A percentile compares a stretch with the other conserved stretches of the same genome.
phyloP scores from a whole-genome alignment of 2,888 invertebrate species.

The Euzetes globulus region DNA sequence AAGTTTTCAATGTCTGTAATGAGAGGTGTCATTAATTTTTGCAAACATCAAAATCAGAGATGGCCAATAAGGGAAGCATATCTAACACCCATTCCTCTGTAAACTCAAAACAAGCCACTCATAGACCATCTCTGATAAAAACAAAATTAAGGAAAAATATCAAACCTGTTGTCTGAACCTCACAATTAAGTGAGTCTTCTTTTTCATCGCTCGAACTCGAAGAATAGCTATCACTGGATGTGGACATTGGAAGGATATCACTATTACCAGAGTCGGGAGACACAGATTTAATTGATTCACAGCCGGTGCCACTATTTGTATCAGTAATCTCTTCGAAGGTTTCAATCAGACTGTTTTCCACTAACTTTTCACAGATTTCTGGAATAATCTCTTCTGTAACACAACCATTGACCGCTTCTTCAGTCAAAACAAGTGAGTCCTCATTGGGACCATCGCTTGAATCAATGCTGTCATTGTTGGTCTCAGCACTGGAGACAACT shows the following conservation, averaged over 20 bases:
- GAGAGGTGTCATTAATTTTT: neutral
- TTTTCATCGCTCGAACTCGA: constrained; percentile 7
- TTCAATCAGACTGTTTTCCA: neutral
- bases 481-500: neutral
- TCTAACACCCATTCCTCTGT: too few relatives aligned
- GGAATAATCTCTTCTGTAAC: neutral
- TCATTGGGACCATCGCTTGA: neutral
- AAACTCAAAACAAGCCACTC: too few relatives aligned
- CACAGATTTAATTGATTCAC: neutral
- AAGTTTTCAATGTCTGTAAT: neutral
- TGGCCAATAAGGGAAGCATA: too few relatives aligned
- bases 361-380: constrained; percentile 18
- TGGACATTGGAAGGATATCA: constrained; percentile 8
- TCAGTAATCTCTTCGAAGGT: neutral
- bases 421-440: neutral
- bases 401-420: neutral
- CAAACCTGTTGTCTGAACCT: neutral
- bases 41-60: too few relatives aligned
- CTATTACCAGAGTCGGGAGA: neutral
- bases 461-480: neutral
- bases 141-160: neutral
- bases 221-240: constrained; percentile 18
- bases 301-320: neutral
- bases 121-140: too few relatives aligned
- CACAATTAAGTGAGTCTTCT: neutral